phyloP scores from a whole-genome alignment of 1,140 invertebrate genomes.

The Camponotus vicinus region DNA sequence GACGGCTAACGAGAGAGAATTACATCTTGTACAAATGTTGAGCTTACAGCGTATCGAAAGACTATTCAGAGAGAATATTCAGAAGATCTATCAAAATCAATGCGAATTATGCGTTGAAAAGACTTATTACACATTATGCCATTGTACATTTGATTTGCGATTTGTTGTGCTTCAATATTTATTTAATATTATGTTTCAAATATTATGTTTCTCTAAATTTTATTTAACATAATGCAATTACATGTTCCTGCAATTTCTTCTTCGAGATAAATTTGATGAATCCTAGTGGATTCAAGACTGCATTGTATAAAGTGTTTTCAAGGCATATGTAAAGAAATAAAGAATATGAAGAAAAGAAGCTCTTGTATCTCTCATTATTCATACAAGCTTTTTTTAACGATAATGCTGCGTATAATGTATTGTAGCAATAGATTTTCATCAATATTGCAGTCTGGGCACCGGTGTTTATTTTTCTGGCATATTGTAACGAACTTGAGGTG shows the following conservation, averaged over 20 bases:
- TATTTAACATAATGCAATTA: neutral
- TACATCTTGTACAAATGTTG: neutral
- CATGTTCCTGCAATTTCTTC: neutral
- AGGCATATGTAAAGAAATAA: constrained; percentile 19
- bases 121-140: neutral
- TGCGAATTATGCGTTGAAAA: neutral
- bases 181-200: neutral
- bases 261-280: neutral
- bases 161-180: constrained; percentile 1
- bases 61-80: neutral
- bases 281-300: constrained; percentile 7
- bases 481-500: neutral
- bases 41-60: neutral
- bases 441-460: neutral
- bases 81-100: neutral
- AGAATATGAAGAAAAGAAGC: neutral
- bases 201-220: neutral
- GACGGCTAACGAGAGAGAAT: neutral
- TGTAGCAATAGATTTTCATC: neutral
- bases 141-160: neutral
- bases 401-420: neutral
- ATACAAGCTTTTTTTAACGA: neutral
- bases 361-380: neutral
- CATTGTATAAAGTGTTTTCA: constrained; percentile 23
- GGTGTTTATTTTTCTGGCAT: neutral